Base-by-base conservation (phyloP, 2,888 invertebrate genomes). In the Steromphala cineraria region DNA sequence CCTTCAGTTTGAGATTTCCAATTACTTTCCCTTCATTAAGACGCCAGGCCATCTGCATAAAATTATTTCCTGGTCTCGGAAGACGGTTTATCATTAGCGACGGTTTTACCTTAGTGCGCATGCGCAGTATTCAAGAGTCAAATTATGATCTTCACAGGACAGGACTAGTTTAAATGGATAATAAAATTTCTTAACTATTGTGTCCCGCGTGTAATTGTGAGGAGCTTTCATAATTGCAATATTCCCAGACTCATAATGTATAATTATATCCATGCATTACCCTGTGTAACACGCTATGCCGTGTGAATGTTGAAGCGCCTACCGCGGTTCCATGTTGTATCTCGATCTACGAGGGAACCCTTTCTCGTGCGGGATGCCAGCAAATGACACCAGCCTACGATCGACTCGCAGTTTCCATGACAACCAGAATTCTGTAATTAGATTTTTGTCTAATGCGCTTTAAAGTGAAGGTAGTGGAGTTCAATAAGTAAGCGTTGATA, bases 41-140 rank as follows among this genome's bases (percentile, higher is more conserved):
- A 17, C 19, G 36, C 15, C 71, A 36, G 36, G 28, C 36, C 71
- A 71, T 71, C 36, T 36, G 71, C 31, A 36, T 71, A 71, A 31
- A 71, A 71, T 71, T 36, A 71, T 71, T 67, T 71, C 71, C 71
- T 71, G 40, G 31, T 71, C 46, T 46, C 46, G 40, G 71, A 36
- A 71, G 8, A 3, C 36, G 36, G 71, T 71, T 67, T 71, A 36
- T 71, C 71, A 71, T 71, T 71, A 71, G 40, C 36, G 71, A 28
- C 71, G 36, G 36, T 31, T 36, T 19, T n/a, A 71, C 71, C 36
- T 21, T n/a, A 31, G 36, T 36, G 71, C 71, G 71, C 71, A 71
- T 71, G 71, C 71, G 71, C 40, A 40, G 19, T 71, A 31, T 36
- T 31, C 40, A 17, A 31, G 7, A 71, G 71, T 71, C 71, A 71